Base-by-base conservation (phyloP, 1,140 invertebrate species). In the Maniola jurtina region DNA sequence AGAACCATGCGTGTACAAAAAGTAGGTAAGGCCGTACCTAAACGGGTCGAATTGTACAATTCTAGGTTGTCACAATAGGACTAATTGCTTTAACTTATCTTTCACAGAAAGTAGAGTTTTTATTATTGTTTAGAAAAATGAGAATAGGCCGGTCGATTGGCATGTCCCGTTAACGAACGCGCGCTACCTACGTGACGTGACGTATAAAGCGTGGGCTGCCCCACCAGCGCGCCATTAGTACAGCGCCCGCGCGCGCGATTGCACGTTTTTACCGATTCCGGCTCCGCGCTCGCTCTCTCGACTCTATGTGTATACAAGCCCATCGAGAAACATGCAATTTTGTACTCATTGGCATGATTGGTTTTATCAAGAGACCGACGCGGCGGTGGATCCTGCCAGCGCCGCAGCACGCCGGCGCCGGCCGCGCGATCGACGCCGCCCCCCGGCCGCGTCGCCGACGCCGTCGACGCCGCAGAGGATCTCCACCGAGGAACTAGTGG, bases 81-180 rank as follows among this genome's bases (percentile, higher is more conserved):
- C 66, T 67, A 52, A 69, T 66, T 70, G 42, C 60, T 65, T 68
- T 71, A 71, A 70, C 56, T 75, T 71, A 70, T 76, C 64, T 72
- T 75, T 67, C 50, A 75, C 74, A 76, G 69, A 73, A 75, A 80
- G 75, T 74, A 77, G 47, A 42, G 68, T 72, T 73, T 77, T 84
- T 84, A 78, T 86, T 87, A 85, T 87, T 88, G 80, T 88, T 86
- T 85, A 82, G 81, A 85, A 87, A 88, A 88, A 88, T 83, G 86
- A 86, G 84, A 88, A 90, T 88, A 88, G 88, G 88, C 82, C 84
- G 84, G 82, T 88, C 81, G 84, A 88, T 88, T 65, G 75, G 73
- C 76, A 77, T 88, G 86, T 90, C 84, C 88, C 88, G 88, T 88
- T 88, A 88, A 88, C 80, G 74, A 86, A 79, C 73, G 75, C 78